Evolutionary conservation across 2,797 vertebrate genomes (phyloP), one percentile per base, ranked within the genome.

Genomic region (Allobates femoralis): DNA sequence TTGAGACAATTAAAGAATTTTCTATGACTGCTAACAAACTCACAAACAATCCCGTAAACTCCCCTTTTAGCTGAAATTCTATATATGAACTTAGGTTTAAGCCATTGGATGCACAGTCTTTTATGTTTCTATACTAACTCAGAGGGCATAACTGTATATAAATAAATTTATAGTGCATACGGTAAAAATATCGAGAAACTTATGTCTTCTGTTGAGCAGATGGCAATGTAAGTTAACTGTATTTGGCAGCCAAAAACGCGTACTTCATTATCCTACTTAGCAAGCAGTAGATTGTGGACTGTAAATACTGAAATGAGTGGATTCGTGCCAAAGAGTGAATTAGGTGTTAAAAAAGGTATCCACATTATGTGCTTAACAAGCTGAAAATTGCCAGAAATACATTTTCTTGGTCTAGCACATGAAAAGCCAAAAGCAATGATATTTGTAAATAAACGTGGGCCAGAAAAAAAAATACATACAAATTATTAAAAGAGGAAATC

Each of bases 261-360:
- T 28, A 64, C 58, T 80, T 41, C 37, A 64, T 80, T 80, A 41
- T 64, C 78, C 58, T 64, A 46, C 56, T 64, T 80, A 64, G 56
- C 67, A 71, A 46, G n/a, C 67, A 71, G 34, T 71, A 62, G 30
- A 46, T 16, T 80, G 78, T 64, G 56, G 21, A 80, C 64, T 80
- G 78, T 80, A 80, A 80, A 80, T 64, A 64, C 78, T 80, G 58
- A 21, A 80, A 41, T 26, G 12, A 46, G n/a, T 80, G 34, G 34
- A 60, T 80, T 37, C 28, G 6, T n/a, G 56, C 78, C 56, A 80
- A 80, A 64, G 0, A 28, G 28, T 78, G 55, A 78, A 56, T 32
- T 78, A 56, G 67, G 34, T 41, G 51, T 58, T 32, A 53, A 71
- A 41, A 71, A 78, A 32, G 53, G 30, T 58, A 78, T 78, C 53